A percentile compares a stretch with the other conserved stretches of the same genome.
Conservation (phyloP, 2,888 invertebrate genomes). For the Eristalis arbustorum region DNA sequence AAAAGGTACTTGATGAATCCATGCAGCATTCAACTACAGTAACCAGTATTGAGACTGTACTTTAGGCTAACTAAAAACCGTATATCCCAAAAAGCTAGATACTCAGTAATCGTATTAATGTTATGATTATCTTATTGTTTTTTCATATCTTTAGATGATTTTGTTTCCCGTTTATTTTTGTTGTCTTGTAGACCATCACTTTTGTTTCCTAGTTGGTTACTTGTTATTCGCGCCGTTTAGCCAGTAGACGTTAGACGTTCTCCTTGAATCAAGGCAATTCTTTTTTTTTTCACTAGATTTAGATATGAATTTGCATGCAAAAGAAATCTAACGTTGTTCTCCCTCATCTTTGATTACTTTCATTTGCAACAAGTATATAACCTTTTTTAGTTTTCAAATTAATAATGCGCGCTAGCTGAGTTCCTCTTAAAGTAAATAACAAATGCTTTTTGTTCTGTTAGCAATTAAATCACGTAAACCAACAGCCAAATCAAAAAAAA, state of each 20-base stretch:
- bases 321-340: not conserved
- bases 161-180: not conserved
- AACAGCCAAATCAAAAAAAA: constrained; percentile 10
- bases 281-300: not conserved
- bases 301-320: not conserved
- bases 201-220: not conserved
- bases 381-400: not conserved
- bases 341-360: not conserved
- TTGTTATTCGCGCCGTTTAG: not conserved
- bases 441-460: constrained; percentile 14
- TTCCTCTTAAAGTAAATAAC: not conserved
- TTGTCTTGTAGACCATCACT: not conserved
- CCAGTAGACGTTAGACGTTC: not conserved
- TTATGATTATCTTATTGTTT: constrained; percentile 7
- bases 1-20: constrained; percentile 84
- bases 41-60: constrained; percentile 79
- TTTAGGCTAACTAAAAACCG: constrained; percentile 73
- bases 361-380: not conserved
- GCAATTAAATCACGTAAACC: not conserved
- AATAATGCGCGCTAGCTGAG: not conserved
- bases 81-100: constrained; percentile 42
- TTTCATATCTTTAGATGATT: constrained; percentile 6
- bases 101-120: constrained; percentile 44
- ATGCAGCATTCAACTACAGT: constrained; percentile 74
- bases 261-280: not conserved